These are phyloP conservation scores for Cheilosia pagana DNA, from an alignment of 2,888 invertebrate genomes.

Conservation along the genomic window DNA sequence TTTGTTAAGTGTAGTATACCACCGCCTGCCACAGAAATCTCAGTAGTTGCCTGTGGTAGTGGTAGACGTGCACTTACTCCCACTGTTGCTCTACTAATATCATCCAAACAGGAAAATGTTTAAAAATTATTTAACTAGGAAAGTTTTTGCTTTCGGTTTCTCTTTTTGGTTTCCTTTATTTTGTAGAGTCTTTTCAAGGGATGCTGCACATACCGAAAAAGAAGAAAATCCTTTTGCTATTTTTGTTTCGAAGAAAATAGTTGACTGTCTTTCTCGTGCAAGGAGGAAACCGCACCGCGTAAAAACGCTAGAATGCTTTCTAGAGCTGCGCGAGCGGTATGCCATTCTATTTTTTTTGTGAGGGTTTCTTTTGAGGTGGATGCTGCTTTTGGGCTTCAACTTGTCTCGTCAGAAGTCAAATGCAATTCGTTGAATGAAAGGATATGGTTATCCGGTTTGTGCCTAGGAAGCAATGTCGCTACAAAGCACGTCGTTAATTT, in stretches of 20 bases:
- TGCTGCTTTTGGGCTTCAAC: not conserved
- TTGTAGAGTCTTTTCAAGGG: slow-evolving; percentile 13
- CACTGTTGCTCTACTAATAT: slow-evolving; percentile 42
- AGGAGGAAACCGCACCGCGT: slow-evolving; percentile 46
- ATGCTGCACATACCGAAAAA: slow-evolving; percentile 48
- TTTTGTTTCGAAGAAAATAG: slow-evolving; percentile 43
- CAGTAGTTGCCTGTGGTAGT: slow-evolving; percentile 2
- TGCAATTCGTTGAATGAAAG: slow-evolving; percentile 53
- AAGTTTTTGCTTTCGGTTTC: slow-evolving; percentile 60
- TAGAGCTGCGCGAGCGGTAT: not conserved
- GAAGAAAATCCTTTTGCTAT: slow-evolving; percentile 43
- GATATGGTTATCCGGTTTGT: slow-evolving; percentile 67
- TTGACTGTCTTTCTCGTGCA: slow-evolving; percentile 27
- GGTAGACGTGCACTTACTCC: not conserved
- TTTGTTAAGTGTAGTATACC: slow-evolving; percentile 43
- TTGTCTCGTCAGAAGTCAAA: slow-evolving; percentile 51
- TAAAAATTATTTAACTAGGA: slow-evolving; percentile 73
- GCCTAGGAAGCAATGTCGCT: slow-evolving; percentile 68
- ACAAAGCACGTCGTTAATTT: slow-evolving; percentile 70
- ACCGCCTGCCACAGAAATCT: slow-evolving; percentile 39
- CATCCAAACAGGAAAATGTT: slow-evolving; percentile 67
- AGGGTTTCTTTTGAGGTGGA: not conserved
- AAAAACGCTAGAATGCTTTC: slow-evolving; percentile 45
- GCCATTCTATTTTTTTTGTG: not conserved
- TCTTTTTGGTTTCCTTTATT: not conserved